Conservation (phyloP, 2,797 vertebrate genomes). For the Sternarchorhynchus goeldii region DNA sequence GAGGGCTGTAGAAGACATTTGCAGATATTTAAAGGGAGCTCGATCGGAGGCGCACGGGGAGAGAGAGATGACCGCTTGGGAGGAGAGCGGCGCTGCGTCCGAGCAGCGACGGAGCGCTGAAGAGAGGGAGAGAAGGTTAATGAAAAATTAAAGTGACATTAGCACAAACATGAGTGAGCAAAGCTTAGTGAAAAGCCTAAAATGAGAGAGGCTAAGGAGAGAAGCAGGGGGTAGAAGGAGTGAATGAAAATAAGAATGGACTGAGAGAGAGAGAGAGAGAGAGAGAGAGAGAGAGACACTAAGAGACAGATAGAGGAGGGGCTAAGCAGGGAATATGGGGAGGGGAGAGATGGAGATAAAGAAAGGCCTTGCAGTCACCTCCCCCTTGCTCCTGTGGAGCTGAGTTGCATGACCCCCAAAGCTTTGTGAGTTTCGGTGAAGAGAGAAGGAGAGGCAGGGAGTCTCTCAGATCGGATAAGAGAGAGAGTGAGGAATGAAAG, state of each 20-base stretch:
- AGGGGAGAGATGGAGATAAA: slow-evolving; percentile 61
- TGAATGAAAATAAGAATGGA: slow-evolving; percentile 62
- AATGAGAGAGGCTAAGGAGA: slow-evolving; percentile 45
- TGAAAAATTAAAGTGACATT: slow-evolving; percentile 66
- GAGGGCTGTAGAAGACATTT: slow-evolving; percentile 31
- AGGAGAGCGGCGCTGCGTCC: neutral
- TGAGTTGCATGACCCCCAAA: slow-evolving; percentile 72
- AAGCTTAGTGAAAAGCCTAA: slow-evolving; percentile 44
- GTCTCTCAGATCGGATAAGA: slow-evolving; percentile 61
- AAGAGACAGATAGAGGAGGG: slow-evolving; percentile 61
- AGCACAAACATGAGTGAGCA: slow-evolving; percentile 53
- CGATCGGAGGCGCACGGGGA: neutral
- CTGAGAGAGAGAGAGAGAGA: slow-evolving; percentile 63
- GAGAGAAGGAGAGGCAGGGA: slow-evolving; percentile 53
- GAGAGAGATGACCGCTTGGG: neutral
- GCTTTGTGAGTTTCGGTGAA: slow-evolving; percentile 76
- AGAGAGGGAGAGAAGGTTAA: slow-evolving; percentile 41
- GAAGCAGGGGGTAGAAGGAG: slow-evolving; percentile 55
- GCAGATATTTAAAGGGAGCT: slow-evolving; percentile 31
- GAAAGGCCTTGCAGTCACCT: slow-evolving; percentile 66
- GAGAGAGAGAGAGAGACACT: slow-evolving; percentile 58
- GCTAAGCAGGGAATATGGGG: slow-evolving; percentile 72
- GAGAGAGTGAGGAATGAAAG: slow-evolving; percentile 50
- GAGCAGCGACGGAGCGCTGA: neutral
- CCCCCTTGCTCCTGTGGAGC: slow-evolving; percentile 73